Percentiles rank a stretch among this genome's conserved stretches.
Conservation (phyloP, 2,797 vertebrate species). For the Hoplostethus atlanticus region DNA sequence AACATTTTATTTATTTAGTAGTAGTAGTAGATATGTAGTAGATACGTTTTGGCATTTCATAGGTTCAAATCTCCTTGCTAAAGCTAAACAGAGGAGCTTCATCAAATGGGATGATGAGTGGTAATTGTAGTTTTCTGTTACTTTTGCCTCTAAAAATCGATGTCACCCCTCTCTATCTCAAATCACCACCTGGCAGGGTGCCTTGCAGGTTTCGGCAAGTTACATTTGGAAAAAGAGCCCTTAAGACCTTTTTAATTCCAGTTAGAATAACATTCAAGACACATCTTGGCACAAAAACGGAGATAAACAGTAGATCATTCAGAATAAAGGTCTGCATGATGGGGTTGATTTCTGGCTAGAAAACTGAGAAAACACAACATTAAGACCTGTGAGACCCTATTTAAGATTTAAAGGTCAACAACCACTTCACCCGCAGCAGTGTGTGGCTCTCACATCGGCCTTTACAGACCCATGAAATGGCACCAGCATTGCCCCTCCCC, state of each 20-base stretch:
- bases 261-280: not conserved
- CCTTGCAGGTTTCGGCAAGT: not conserved
- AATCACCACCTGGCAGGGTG: not conserved
- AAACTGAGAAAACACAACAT: not conserved
- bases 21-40: no score
- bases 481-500: not conserved
- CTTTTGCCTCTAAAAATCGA: not conserved
- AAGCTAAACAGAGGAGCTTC: not conserved
- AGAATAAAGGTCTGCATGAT: not conserved
- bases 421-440: conserved; percentile 8
- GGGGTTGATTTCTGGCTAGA: not conserved
- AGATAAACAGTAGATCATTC: not conserved
- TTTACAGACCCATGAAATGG: conserved; percentile 12
- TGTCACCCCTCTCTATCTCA: not conserved
- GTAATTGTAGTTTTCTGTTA: not conserved
- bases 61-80: not conserved
- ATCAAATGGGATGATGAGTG: not conserved
- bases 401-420: not conserved
- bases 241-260: not conserved
- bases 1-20: no score
- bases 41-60: not conserved
- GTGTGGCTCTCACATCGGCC: not conserved
- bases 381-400: not conserved
- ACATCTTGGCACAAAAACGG: not conserved
- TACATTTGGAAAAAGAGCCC: not conserved